Evolutionary conservation across 2,888 invertebrate genomes (phyloP), one percentile per base, ranked within the genome.

Genomic region (Macaria liturata): DNA sequence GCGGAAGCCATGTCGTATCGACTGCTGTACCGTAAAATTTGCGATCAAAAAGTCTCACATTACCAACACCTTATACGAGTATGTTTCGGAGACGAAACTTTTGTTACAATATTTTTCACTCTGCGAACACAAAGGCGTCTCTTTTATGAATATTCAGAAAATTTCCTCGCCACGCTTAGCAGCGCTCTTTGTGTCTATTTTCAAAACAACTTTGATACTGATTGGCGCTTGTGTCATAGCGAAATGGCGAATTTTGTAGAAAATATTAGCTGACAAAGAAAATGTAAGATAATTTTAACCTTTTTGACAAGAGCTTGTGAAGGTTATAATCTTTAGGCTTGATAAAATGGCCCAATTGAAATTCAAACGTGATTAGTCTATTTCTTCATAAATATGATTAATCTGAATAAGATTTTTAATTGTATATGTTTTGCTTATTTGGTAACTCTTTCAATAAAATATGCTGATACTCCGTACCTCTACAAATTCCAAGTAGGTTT

Each of bases 61-160:
- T 46, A 52, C 45, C 44, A 20, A 37, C 32, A 59, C 57, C 37
- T 42, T 56, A 37, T 37, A 37, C 34, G 5, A 37, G 43, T 55
- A 40, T 51, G 50, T 44, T 58, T 54, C 53, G 44, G 46, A 54
- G 48, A 57, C 59, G 57, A 57, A 39, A 51, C 57, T 63, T 62
- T 61, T 63, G 59, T 62, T 46, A 52, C 42, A 8, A 40, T 55
- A 55, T 55, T 59, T 52, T 61, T 45, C 42, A 54, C 53, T 53
- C 44, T 32, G 44, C 47, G 9, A 42, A 50, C 52, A 67, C 64
- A 66, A 67, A 56, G 43, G 53, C 47, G 3, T 34, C 32, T 47
- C 39, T 37, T 44, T 49, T 45, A 65, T 65, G 59, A 66, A 67
- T 67, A 67, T 66, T 64, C 59, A 59, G 48, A 57, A 49, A 55